Evolutionary conservation across 2,797 vertebrate species (phyloP).

Genomic region (Buphagus erythrorhynchus): DNA sequence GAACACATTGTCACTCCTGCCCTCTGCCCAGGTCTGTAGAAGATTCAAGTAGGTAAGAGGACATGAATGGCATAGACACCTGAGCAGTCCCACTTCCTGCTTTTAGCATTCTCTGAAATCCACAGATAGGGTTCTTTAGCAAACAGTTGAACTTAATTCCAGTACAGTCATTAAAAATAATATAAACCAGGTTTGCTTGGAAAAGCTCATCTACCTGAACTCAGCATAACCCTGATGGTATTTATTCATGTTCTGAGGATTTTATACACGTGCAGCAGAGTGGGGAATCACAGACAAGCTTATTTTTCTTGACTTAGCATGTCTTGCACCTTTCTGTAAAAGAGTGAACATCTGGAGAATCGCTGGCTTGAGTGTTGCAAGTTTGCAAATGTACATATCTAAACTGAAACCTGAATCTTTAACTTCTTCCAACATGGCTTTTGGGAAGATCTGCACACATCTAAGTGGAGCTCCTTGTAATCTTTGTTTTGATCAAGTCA

Average conservation of each 20-base stretch:
- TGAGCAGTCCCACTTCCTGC: background rate
- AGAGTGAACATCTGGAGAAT: background rate
- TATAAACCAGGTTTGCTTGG: background rate
- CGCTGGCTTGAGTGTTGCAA: background rate
- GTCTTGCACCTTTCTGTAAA: background rate
- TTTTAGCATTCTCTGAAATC: background rate
- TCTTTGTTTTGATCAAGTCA: background rate
- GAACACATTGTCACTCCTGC: background rate
- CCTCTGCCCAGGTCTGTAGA: background rate
- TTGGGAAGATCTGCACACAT: background rate
- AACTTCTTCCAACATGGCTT: background rate
- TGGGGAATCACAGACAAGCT: background rate
- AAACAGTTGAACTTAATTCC: background rate
- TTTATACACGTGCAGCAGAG: background rate
- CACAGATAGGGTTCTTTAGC: background rate
- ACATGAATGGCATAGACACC: background rate
- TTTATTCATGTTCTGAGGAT: background rate
- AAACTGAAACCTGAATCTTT: background rate
- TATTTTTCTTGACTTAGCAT: background rate
- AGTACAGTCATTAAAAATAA: background rate
- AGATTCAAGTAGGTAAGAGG: background rate
- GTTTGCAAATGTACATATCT: background rate
- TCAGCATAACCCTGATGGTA: background rate
- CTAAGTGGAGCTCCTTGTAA: background rate
- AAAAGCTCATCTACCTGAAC: background rate